Evolutionary conservation across 2,113 vertebrate species (phyloP).

Genomic region (Notechis scutatus): DNA sequence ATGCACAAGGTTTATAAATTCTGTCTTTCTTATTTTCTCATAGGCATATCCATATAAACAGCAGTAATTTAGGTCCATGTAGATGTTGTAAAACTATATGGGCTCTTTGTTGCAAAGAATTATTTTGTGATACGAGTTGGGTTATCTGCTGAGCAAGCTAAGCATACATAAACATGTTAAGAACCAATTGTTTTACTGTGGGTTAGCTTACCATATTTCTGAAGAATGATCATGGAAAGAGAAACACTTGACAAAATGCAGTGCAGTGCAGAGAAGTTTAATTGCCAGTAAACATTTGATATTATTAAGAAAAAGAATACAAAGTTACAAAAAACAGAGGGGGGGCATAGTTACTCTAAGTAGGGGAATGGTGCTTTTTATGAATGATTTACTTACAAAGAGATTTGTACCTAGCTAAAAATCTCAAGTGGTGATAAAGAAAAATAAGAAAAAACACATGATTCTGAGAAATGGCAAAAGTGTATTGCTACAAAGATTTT

Average conservation of each 20-base stretch:
- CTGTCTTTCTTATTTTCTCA: slow-evolving; percentile 23
- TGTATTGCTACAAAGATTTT: neutral
- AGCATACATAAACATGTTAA: neutral
- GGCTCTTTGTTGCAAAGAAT: slow-evolving; percentile 20
- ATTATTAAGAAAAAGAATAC: slow-evolving; percentile 39
- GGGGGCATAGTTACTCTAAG: neutral
- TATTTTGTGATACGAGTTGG: slow-evolving; percentile 43
- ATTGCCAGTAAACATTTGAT: slow-evolving; percentile 42
- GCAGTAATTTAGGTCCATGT: slow-evolving; percentile 37
- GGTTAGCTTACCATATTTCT: neutral
- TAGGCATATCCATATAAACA: slow-evolving; percentile 1
- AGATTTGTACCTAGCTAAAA: neutral
- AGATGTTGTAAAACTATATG: slow-evolving; percentile 31
- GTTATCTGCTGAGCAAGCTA: slow-evolving; percentile 21
- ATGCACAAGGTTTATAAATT: neutral
- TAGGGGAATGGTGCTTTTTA: neutral
- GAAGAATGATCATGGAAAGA: slow-evolving; percentile 7
- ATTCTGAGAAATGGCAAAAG: neutral
- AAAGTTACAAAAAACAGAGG: slow-evolving; percentile 15
- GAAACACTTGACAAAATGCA: slow-evolving; percentile 16
- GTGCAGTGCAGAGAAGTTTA: slow-evolving; percentile 13
- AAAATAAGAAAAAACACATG: neutral
- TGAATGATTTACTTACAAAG: slow-evolving; percentile 15
- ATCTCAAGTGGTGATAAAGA: neutral
- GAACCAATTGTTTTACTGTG: slow-evolving; percentile 13